Base-by-base conservation (phyloP, 2,888 invertebrate genomes). In the Pyrochroa serraticornis region DNA sequence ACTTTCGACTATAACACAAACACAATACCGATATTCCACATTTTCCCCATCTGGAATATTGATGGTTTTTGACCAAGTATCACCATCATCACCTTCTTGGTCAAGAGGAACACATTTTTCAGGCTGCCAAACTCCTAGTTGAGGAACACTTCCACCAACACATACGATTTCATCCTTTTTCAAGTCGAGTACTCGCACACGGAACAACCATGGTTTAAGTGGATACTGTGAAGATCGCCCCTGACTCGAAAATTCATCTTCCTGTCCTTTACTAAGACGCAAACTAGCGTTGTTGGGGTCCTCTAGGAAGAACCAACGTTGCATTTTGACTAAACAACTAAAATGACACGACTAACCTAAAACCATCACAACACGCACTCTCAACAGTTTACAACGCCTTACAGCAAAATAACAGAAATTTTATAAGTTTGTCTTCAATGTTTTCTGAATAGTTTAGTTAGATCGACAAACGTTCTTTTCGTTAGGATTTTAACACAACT, bases 11-110 rank as follows among this genome's bases (percentile, higher is more conserved):
- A 87, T 72, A 41, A 88, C 82, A 75, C 91, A 90, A 58, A 92
- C 83, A 65, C 88, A 88, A 77, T 91, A 95, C 33, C 95, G 86
- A 76, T 89, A 93, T 38, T 84, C 82, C 7, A 93, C 82, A 63
- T 86, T 85, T 67, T 83, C 81, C 60, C 87, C 85, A 53, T 85
- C 83, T 1, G 91, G 91, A 70, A 94, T 83, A 60, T 80, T 81
- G 34, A 91, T 76, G 46, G 82, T 79, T 63, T 81, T 84, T 1
- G 84, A 83, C 92, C 92, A 92, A 37, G 85, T 71, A 66, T 84
- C 80, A 13, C 79, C 74, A 34, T 81, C 75, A 62, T 78, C 80
- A 58, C 84, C 81, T 8, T 80, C 80, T 48, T 76, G 76, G 14
- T 71, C 67, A 65, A 92, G 79, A 8, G 83, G 73, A 2, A 88